Evolutionary conservation across 2,113 vertebrate species (phyloP).

Genomic region (Petaurus breviceps): DNA sequence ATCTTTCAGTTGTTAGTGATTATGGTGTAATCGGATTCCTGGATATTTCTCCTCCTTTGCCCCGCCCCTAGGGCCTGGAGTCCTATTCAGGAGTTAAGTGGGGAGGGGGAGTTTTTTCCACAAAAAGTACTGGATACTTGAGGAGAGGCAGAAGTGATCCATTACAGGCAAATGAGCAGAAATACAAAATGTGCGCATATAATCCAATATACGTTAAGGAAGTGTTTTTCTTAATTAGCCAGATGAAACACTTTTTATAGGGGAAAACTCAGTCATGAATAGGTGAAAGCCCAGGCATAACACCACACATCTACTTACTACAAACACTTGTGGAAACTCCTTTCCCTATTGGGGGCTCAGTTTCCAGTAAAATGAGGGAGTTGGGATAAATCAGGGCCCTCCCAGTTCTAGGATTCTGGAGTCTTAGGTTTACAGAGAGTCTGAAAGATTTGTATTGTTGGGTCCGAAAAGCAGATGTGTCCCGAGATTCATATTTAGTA

Average conservation of each 20-base stretch:
- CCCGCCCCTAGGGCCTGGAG: not conserved
- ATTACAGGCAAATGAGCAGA: not conserved
- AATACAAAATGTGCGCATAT: not conserved
- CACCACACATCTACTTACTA: not conserved
- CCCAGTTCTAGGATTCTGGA: not conserved
- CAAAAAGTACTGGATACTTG: not conserved
- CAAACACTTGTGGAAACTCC: not conserved
- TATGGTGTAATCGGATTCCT: not conserved
- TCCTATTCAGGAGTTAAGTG: not conserved
- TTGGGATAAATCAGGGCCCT: not conserved
- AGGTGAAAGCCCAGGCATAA: not conserved
- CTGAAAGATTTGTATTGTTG: not conserved
- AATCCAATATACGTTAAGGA: not conserved
- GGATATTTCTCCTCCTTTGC: not conserved
- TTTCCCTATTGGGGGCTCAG: not conserved
- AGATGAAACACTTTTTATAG: not conserved
- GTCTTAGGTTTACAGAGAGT: not conserved
- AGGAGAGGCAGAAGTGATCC: not conserved
- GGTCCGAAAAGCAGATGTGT: not conserved
- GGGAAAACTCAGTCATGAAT: not conserved
- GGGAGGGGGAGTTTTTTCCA: not conserved
- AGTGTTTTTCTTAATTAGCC: not conserved
- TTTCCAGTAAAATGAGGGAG: not conserved
- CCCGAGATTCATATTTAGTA: not conserved
- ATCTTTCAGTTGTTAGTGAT: not conserved